A percentile compares a stretch with the other conserved stretches of the same genome.
These are phyloP conservation scores for Punctoribates punctum DNA, from an alignment of 2,888 invertebrate species.

Conservation along the genomic window DNA sequence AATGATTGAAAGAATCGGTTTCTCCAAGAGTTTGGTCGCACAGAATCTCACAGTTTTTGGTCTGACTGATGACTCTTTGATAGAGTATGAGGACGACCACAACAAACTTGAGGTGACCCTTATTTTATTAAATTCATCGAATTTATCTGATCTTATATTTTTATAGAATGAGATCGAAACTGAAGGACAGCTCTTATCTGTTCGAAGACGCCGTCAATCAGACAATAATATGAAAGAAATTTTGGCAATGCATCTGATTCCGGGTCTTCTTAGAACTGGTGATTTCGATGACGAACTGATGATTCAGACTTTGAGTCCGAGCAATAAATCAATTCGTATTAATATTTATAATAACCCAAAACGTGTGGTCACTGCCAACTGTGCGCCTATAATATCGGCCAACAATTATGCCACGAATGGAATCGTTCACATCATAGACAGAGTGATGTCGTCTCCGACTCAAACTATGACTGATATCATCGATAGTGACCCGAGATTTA, in stretches of 20 bases:
- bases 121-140: neutral
- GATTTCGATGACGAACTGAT: slow-evolving; percentile 59
- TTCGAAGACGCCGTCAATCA: slow-evolving; percentile 27
- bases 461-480: slow-evolving; percentile 62
- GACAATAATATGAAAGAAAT: slow-evolving; percentile 46
- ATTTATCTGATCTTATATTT: neutral
- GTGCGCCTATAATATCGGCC: slow-evolving; percentile 61
- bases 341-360: slow-evolving; percentile 59
- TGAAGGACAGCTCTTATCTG: neutral
- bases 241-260: slow-evolving; percentile 60
- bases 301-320: slow-evolving; percentile 50
- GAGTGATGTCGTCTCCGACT: slow-evolving; percentile 61
- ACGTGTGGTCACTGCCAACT: slow-evolving; percentile 64
- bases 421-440: slow-evolving; percentile 63
- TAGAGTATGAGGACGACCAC: slow-evolving; percentile 50
- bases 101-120: slow-evolving; percentile 40
- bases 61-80: slow-evolving; percentile 56
- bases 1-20: slow-evolving; percentile 39
- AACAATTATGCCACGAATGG: slow-evolving; percentile 66
- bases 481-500: slow-evolving; percentile 60
- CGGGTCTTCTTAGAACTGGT: slow-evolving; percentile 60
- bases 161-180: slow-evolving; percentile 25
- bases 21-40: slow-evolving; percentile 34
- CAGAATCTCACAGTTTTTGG: slow-evolving; percentile 56
- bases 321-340: slow-evolving; percentile 58